Conservation (phyloP, 2,888 invertebrate genomes). For the Trissonchulus latispiculum region DNA sequence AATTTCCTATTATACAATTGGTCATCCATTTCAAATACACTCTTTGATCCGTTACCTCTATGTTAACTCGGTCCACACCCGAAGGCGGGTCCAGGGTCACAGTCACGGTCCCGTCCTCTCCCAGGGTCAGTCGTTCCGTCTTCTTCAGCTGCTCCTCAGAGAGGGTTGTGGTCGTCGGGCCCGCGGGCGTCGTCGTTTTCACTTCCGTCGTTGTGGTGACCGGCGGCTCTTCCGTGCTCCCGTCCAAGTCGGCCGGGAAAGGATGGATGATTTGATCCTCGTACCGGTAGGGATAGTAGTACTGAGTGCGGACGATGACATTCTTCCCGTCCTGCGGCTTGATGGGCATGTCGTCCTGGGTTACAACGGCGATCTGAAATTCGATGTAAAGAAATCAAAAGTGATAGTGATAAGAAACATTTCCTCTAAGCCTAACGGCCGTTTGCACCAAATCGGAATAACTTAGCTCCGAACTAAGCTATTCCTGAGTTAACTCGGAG, state of each 20-base stretch:
- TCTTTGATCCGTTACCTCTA: constrained; percentile 24
- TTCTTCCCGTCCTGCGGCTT: constrained; percentile 23
- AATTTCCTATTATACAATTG: no score
- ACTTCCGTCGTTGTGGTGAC: background rate
- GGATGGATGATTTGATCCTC: constrained; percentile 20
- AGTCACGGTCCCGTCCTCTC: constrained; percentile 40
- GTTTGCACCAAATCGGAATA: no score
- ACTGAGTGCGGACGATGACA: constrained; percentile 37
- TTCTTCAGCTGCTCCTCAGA: background rate
- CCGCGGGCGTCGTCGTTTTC: background rate
- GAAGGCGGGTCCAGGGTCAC: constrained; percentile 36
- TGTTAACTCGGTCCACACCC: constrained; percentile 32
- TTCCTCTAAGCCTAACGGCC: no score
- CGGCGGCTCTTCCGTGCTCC: background rate
- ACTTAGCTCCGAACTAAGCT: no score
- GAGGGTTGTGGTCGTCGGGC: background rate
- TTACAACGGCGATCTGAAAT: constrained; percentile 21
- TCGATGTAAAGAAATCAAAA: no score
- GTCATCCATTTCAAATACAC: no score
- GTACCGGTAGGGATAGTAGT: constrained; percentile 37
- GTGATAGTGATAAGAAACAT: no score
- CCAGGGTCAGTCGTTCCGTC: constrained; percentile 26
- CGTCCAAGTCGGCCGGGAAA: background rate
- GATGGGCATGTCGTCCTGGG: constrained; percentile 23
- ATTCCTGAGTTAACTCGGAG: no score